Percentiles rank a stretch among this genome's conserved stretches.
phyloP scores from a whole-genome alignment of 2,113 vertebrate genomes.

The Tachycineta bicolor region DNA sequence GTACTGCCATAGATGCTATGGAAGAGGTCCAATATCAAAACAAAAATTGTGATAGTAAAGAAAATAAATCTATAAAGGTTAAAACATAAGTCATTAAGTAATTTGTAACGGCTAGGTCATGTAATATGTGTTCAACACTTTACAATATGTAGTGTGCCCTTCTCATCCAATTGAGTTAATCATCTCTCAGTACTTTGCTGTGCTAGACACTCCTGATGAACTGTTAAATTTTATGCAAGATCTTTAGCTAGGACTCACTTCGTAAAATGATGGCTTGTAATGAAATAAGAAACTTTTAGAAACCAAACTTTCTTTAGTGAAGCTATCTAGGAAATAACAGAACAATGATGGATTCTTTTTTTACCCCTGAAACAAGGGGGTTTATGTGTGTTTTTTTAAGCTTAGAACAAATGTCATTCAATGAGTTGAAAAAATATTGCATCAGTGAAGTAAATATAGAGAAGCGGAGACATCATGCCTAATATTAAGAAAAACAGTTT shows the following conservation, averaged over 20 bases:
- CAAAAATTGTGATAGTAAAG: neutral
- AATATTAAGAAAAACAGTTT: neutral
- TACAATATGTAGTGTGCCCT: neutral
- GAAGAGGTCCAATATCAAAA: neutral
- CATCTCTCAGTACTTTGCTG: neutral
- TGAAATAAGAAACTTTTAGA: constrained; percentile 49
- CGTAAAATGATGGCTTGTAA: constrained; percentile 61
- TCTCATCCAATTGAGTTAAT: neutral
- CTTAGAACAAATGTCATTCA: neutral
- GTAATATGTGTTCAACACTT: neutral
- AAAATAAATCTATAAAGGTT: constrained; percentile 17
- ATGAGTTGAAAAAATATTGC: neutral
- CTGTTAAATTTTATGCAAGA: constrained; percentile 62
- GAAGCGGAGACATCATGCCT: neutral
- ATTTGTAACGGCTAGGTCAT: neutral
- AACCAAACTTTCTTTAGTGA: neutral
- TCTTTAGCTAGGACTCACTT: constrained; percentile 45
- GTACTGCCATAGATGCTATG: neutral
- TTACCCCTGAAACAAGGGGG: neutral
- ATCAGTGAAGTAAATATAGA: constrained; percentile 4
- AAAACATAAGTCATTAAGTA: constrained; percentile 64
- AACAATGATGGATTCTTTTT: neutral
- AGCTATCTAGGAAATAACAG: neutral
- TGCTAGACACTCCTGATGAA: constrained; percentile 20
- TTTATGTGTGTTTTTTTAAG: neutral